These are phyloP conservation scores for Tachina grossa DNA, from an alignment of 2,888 invertebrate species.

Conservation along the genomic window DNA sequence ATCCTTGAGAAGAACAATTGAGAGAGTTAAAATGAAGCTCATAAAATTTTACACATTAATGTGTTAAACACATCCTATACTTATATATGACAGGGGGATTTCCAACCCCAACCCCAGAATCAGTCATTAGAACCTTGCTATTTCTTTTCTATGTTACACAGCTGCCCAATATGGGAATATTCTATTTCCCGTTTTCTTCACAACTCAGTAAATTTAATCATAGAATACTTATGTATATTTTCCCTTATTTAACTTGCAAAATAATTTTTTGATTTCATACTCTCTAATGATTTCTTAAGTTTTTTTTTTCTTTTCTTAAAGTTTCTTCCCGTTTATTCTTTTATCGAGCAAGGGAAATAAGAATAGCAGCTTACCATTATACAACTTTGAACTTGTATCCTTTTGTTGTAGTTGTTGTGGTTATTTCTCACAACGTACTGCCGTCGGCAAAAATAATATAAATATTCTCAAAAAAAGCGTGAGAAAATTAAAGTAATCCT, in stretches of 20 bases:
- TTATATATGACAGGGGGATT: no score
- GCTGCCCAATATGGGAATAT: background rate
- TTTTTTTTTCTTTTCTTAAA: background rate
- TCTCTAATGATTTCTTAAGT: slow-evolving; percentile 1
- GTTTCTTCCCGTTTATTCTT: slow-evolving; percentile 19
- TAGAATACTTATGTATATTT: background rate
- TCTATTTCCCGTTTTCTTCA: background rate
- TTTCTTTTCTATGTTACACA: no score
- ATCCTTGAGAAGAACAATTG: no score
- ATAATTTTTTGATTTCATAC: background rate
- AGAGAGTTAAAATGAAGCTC: no score
- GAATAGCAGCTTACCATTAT: slow-evolving; percentile 48
- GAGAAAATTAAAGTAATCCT: slow-evolving; percentile 59
- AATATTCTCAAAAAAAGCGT: slow-evolving; percentile 51
- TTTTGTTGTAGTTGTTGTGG: slow-evolving; percentile 31
- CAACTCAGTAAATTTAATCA: background rate
- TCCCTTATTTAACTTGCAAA: background rate
- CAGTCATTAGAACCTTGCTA: no score
- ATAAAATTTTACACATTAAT: no score
- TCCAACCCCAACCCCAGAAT: no score
- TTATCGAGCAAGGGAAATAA: slow-evolving; percentile 20
- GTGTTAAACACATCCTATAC: no score
- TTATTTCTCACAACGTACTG: slow-evolving; percentile 37
- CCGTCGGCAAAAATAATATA: slow-evolving; percentile 48
- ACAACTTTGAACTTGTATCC: slow-evolving; percentile 47